Evolutionary conservation across 2,888 invertebrate species (phyloP).

Genomic region (Agriopis aurantiaria): DNA sequence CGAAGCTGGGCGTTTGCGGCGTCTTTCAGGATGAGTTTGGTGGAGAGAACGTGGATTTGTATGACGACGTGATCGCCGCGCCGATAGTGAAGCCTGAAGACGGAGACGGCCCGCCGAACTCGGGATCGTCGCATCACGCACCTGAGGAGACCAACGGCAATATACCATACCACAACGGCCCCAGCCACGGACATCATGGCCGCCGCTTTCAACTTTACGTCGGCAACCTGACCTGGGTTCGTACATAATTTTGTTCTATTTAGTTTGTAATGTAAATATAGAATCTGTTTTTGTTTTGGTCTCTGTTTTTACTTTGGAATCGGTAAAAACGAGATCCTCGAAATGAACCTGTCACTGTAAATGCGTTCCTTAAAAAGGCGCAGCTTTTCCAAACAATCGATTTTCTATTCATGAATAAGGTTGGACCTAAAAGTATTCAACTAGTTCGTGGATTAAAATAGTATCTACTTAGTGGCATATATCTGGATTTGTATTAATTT

Average conservation of each 20-base stretch:
- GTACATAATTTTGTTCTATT: constrained; percentile 80
- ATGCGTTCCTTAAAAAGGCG: constrained; percentile 13
- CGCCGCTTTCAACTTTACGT: constrained; percentile 97
- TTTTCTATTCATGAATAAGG: constrained; percentile 14
- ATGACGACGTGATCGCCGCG: constrained; percentile 97
- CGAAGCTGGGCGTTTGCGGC: constrained; percentile 49
- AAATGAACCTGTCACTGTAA: constrained; percentile 38
- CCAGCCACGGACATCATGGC: constrained; percentile 91
- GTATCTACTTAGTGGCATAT: neutral
- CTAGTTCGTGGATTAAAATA: neutral
- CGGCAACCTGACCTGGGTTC: constrained; percentile 99
- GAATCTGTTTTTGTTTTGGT: constrained; percentile 61
- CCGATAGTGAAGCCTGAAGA: constrained; percentile 88
- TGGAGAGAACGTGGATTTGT: constrained; percentile 96
- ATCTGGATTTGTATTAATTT: too few relatives aligned
- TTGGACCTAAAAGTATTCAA: neutral
- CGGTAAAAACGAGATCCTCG: constrained; percentile 51
- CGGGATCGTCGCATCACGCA: constrained; percentile 82
- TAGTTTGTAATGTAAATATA: constrained; percentile 78
- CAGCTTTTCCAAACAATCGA: constrained; percentile 13
- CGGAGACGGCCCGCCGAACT: constrained; percentile 86
- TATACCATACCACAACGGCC: constrained; percentile 90
- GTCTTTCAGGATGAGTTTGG: constrained; percentile 91
- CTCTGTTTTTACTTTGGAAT: constrained; percentile 57
- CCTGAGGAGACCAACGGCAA: constrained; percentile 90